These are phyloP conservation scores for Epinephelus malabaricus DNA, from an alignment of 2,797 vertebrate genomes.

Conservation along the genomic window DNA sequence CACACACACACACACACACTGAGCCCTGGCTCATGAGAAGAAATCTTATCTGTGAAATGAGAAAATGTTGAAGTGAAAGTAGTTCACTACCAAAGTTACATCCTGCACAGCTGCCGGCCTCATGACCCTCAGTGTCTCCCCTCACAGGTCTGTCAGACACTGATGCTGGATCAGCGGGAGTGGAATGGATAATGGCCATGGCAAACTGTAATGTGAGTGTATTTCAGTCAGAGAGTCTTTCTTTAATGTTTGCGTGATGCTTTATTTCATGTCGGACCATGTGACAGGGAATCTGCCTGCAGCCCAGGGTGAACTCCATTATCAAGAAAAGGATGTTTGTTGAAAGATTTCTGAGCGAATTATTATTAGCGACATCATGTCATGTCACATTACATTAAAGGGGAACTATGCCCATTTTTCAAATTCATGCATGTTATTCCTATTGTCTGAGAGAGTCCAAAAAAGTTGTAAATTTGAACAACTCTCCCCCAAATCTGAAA, in stretches of 20 bases:
- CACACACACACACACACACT: constrained; percentile 14
- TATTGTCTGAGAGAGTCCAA: too few relatives aligned
- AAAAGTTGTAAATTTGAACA: too few relatives aligned
- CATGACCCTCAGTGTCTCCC: constrained; percentile 12
- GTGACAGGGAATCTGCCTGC: constrained; percentile 4
- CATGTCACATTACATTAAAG: neutral
- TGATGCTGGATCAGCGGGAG: constrained; percentile 61
- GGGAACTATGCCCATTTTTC: too few relatives aligned
- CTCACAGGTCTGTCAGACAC: constrained; percentile 50
- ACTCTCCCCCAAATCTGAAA: too few relatives aligned
- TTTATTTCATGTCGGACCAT: neutral
- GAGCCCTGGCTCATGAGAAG: neutral
- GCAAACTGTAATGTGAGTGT: constrained; percentile 85
- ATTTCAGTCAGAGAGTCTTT: neutral
- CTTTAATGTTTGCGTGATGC: neutral
- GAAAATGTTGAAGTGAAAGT: neutral
- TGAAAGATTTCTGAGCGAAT: too few relatives aligned
- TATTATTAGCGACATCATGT: neutral
- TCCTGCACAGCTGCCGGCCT: neutral
- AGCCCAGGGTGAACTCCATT: neutral
- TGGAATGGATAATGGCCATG: constrained; percentile 78
- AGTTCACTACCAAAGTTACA: neutral
- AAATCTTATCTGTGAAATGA: constrained; percentile 8
- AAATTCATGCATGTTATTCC: too few relatives aligned
- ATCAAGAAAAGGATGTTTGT: constrained; percentile 12